Evolutionary conservation across 2,113 vertebrate genomes (phyloP).

Genomic region (Lophius piscatorius): DNA sequence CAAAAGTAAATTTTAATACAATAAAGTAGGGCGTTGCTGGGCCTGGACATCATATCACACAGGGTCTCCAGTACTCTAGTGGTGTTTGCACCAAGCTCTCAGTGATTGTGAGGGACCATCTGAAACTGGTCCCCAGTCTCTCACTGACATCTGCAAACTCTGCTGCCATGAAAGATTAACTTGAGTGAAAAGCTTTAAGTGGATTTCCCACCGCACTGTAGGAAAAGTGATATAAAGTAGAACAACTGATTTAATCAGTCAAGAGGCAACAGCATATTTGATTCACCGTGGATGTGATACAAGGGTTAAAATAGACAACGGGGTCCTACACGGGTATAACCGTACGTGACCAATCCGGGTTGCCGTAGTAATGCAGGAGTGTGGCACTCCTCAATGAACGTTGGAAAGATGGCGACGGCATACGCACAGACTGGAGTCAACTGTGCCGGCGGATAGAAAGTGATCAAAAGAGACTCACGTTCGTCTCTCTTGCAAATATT

Average conservation of each 20-base stretch:
- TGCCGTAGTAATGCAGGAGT: conserved; percentile 78
- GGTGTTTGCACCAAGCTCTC: too few species aligned
- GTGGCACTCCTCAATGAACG: conserved; percentile 79
- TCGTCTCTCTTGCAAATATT: conserved; percentile 65
- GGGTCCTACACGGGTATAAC: conserved; percentile 13
- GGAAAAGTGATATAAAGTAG: background rate
- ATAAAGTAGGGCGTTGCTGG: too few species aligned
- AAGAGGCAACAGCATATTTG: conserved; percentile 10
- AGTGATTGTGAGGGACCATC: too few species aligned
- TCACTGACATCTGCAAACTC: background rate
- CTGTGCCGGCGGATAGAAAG: conserved; percentile 80
- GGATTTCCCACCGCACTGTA: background rate
- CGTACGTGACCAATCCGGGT: conserved; percentile 49
- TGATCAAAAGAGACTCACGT: conserved; percentile 55
- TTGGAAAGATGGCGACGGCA: conserved; percentile 83
- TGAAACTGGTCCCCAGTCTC: background rate
- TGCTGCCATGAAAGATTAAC: background rate
- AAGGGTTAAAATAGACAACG: background rate
- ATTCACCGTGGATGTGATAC: conserved; percentile 3
- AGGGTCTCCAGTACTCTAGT: too few species aligned
- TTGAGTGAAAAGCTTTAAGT: background rate
- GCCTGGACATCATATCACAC: too few species aligned
- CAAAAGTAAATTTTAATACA: too few species aligned
- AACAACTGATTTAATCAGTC: conserved; percentile 6
- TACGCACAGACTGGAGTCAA: conserved; percentile 72